A percentile compares a stretch with the other conserved stretches of the same genome.
Conservation (phyloP, 2,888 invertebrate species). For the Choreutis nemorana region DNA sequence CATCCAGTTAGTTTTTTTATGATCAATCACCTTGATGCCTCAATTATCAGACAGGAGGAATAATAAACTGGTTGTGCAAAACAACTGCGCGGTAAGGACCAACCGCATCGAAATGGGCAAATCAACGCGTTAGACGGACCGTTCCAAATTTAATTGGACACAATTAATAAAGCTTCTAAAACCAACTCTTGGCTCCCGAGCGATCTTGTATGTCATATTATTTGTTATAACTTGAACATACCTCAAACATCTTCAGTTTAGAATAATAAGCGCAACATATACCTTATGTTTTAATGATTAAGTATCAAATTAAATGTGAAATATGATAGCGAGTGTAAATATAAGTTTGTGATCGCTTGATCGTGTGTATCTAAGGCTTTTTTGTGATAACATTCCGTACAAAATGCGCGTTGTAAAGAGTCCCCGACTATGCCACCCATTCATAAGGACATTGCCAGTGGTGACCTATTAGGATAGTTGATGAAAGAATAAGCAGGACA, state of each 20-base stretch:
- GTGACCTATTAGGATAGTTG: conserved; percentile 63
- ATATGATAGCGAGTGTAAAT: conserved; percentile 9
- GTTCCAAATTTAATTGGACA: conserved; percentile 59
- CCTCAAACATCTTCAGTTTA: conserved; percentile 3
- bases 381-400: conserved; percentile 64
- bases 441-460: conserved; percentile 62
- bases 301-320: conserved; percentile 16
- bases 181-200: conserved; percentile 52
- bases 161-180: conserved; percentile 62
- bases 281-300: conserved; percentile 12
- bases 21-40: too few species aligned
- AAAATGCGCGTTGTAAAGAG: conserved; percentile 64
- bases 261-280: not conserved
- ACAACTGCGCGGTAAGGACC: too few species aligned
- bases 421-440: conserved; percentile 64
- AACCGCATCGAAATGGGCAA: conserved; percentile 40
- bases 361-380: conserved; percentile 59
- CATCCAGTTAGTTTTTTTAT: too few species aligned
- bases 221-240: conserved; percentile 26
- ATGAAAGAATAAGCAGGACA: conserved; percentile 33
- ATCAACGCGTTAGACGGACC: conserved; percentile 34
- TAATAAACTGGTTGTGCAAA: too few species aligned
- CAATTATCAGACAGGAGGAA: too few species aligned
- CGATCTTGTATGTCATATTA: conserved; percentile 45
- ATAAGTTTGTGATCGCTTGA: conserved; percentile 36